Base-by-base conservation (phyloP, 2,113 vertebrate species). In the Talpa occidentalis region DNA sequence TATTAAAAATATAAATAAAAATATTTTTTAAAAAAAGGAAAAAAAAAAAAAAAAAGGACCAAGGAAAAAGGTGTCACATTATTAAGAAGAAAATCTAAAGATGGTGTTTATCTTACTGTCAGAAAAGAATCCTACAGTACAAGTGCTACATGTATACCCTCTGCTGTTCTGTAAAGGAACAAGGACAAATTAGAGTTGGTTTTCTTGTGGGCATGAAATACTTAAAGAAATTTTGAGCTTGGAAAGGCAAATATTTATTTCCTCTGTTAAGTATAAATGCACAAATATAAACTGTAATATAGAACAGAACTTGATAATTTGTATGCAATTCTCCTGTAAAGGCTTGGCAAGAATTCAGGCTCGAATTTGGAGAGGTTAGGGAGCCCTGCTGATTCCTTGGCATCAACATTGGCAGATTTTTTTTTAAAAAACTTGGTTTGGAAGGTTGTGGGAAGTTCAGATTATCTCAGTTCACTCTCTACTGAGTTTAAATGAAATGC, bases 321-420 rank as follows among this genome's bases (percentile, higher is more conserved):
- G 76, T 73, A 37, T 11, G 15, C 70, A 74, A 86, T 91, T 83
- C 66, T 94, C 52, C 8, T 8, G 0, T 69, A 37, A 52, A 32
- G 26, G 80, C 47, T 70, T 92, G 95, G 80, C 62, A 87, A 73
- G 49, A 64, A 81, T 67, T 91, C 73, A 93, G 87, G 17, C 10
- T 93, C 24, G 28, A 84, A 78, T 76, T 91, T 82, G 80, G 89
- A 94, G 86, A 88, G 56, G 86, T 94, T 94, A 70, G 76, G 8
- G 72, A 83, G 62, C 70, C 83, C 67, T 90, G 56, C 69, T 83
- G 84, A 86, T 76, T 94, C 26, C 54, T 88, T 95, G 85, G 91
- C 84, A 93, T 72, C 76, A 32, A 0, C 35, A 6, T 24, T 88
- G 35, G 42, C 54, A n/a, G n/a, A 85, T 37, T 72, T 28, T 93